Conservation (phyloP, 2,797 vertebrate genomes). For the Eulemur rubriventer region DNA sequence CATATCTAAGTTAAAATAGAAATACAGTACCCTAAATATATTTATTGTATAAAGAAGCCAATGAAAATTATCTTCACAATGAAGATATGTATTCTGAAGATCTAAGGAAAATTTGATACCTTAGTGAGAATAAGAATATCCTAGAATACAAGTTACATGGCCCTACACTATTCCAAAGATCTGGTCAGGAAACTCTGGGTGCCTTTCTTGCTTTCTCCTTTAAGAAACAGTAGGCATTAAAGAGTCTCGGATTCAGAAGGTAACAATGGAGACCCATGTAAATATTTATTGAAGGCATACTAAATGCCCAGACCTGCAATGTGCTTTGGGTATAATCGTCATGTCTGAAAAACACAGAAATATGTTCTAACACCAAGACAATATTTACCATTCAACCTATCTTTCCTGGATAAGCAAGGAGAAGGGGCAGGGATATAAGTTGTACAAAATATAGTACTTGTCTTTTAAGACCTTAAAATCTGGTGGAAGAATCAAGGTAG, state of each 20-base stretch:
- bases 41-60: conserved; percentile 38
- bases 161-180: conserved; percentile 43
- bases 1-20: conserved; percentile 49
- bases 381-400: conserved; percentile 35
- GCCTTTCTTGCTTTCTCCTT: conserved; percentile 55
- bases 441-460: conserved; percentile 48
- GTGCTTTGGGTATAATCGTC: not conserved
- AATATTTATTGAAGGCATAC: conserved; percentile 24
- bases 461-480: conserved; percentile 58
- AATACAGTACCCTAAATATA: conserved; percentile 26
- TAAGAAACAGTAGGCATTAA: conserved; percentile 38
- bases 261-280: conserved; percentile 27
- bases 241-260: conserved; percentile 26
- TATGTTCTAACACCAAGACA: conserved; percentile 45
- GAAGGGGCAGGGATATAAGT: not conserved
- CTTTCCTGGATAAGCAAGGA: conserved; percentile 54
- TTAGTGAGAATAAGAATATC: conserved; percentile 27
- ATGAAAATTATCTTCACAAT: conserved; percentile 59
- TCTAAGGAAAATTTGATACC: conserved; percentile 7
- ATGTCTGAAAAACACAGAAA: conserved; percentile 13
- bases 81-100: not conserved
- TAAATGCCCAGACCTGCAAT: conserved; percentile 41
- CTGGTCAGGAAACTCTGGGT: conserved; percentile 34
- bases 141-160: conserved; percentile 38
- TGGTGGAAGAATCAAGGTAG: conserved; percentile 40